These are phyloP conservation scores for Pogonocichla stellata DNA, from an alignment of 2,113 vertebrate genomes.

Conservation along the genomic window DNA sequence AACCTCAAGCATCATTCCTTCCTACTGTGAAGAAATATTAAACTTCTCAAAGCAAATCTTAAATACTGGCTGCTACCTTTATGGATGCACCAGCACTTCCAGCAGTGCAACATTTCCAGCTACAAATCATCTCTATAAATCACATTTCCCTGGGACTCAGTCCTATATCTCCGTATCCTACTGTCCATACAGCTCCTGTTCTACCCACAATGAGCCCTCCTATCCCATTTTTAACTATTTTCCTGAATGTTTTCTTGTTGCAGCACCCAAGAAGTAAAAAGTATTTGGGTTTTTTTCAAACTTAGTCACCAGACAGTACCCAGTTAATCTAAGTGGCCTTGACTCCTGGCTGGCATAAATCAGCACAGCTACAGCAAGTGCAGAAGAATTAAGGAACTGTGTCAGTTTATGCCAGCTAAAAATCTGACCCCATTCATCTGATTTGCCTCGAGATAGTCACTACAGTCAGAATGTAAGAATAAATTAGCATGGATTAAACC, in stretches of 20 bases:
- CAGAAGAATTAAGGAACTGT: neutral
- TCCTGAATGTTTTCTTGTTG: neutral
- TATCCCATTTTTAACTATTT: neutral
- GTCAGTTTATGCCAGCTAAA: neutral
- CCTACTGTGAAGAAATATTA: neutral
- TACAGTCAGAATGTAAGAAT: slow-evolving; percentile 37
- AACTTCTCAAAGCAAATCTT: neutral
- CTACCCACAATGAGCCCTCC: neutral
- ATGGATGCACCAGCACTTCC: neutral
- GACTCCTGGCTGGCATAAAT: neutral
- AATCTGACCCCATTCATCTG: slow-evolving; percentile 17
- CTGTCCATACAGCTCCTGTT: neutral
- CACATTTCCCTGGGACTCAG: neutral
- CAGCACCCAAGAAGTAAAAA: neutral
- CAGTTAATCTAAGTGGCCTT: neutral
- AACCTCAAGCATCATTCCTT: neutral
- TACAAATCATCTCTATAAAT: neutral
- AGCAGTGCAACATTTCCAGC: neutral
- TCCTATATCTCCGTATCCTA: neutral
- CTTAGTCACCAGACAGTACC: neutral
- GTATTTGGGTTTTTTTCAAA: neutral
- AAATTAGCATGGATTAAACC: slow-evolving; percentile 56
- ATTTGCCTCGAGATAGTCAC: slow-evolving; percentile 32
- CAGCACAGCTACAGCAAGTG: neutral
- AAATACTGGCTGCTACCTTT: neutral